Evolutionary conservation across 37 sponge, comb jelly and placozoan genomes (phyloP), one percentile per base, ranked within the genome.

Genomic region (Theonella swinhoei): DNA sequence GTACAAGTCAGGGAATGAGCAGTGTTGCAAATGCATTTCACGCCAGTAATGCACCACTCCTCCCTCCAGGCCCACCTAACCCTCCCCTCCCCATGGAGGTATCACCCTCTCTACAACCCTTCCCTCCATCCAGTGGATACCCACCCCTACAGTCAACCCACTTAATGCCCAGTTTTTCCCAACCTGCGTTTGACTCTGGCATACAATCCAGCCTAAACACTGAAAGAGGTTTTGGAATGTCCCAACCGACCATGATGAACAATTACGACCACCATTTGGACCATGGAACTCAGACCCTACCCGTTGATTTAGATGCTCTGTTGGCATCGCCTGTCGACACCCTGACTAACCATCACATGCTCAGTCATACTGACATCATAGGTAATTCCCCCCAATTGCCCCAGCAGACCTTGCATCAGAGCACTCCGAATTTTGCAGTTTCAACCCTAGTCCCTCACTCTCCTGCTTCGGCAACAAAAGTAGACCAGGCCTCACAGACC

Each of bases 251-350:
- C 37, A 5, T 11, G 4, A 72, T 8, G 17, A 22, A 17, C 41
- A 72, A 72, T 38, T 72, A 72, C 39, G 24, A 24, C 4, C 4
- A 3, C 42, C 14, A 47, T 14, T 47, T 37, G 67, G 76, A 85
- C n/a, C 69, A 28, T 5, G 66, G 86, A 72, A 85, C 86, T 17
- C 86, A 85, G 47, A 85, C 86, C 0, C 78, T 64, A 28, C 86
- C 78, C 7, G 40, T 85, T 58, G 78, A 85, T 54, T 34, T 79
- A 7, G 80, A 79, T 42, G 47, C 64, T 32, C 71, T 70, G 28
- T 70, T 80, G 65, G 64, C 59, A 38, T 62, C 78, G 26, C n/a
- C n/a, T n/a, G n/a, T n/a, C n/a, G n/a, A n/a, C n/a, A n/a, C n/a
- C n/a, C n/a, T n/a, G n/a, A n/a, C n/a, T n/a, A n/a, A n/a, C n/a